These are phyloP conservation scores for Leucoma salicis DNA, from an alignment of 2,888 invertebrate genomes.

Conservation along the genomic window DNA sequence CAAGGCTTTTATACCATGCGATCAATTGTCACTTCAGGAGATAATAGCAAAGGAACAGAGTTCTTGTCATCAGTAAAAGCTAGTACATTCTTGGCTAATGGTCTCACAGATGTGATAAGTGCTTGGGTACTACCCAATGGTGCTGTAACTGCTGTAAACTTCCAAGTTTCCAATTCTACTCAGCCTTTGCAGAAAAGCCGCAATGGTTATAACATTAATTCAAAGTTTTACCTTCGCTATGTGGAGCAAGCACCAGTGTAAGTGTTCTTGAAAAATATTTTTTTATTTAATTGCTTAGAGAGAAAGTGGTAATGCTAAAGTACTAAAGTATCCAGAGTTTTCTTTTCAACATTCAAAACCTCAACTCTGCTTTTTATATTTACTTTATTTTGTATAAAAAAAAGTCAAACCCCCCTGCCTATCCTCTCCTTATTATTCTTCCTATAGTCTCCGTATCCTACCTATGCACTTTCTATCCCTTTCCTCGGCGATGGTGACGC, in stretches of 20 bases:
- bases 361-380: too few species aligned
- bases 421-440: too few species aligned
- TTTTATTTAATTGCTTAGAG: too few species aligned
- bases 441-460: too few species aligned
- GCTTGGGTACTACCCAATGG: constrained; percentile 91
- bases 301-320: too few species aligned
- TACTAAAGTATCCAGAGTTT: too few species aligned
- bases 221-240: constrained; percentile 89
- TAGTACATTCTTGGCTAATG: constrained; percentile 87
- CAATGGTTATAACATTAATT: constrained; percentile 82
- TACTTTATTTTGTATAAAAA: too few species aligned
- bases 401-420: too few species aligned
- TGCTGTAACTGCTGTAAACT: constrained; percentile 87
- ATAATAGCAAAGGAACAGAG: constrained; percentile 83
- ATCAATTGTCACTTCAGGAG: constrained; percentile 85
- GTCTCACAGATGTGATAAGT: constrained; percentile 89
- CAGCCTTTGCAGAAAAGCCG: constrained; percentile 29
- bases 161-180: constrained; percentile 66
- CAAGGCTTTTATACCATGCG: constrained; percentile 89
- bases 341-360: too few species aligned
- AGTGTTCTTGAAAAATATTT: too few species aligned
- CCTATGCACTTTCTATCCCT: too few species aligned
- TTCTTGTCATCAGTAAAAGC: constrained; percentile 92
- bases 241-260: constrained; percentile 91
- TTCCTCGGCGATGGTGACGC: too few species aligned